Conservation (phyloP, 2,888 invertebrate species). For the Pachliopta kotzebuea region DNA sequence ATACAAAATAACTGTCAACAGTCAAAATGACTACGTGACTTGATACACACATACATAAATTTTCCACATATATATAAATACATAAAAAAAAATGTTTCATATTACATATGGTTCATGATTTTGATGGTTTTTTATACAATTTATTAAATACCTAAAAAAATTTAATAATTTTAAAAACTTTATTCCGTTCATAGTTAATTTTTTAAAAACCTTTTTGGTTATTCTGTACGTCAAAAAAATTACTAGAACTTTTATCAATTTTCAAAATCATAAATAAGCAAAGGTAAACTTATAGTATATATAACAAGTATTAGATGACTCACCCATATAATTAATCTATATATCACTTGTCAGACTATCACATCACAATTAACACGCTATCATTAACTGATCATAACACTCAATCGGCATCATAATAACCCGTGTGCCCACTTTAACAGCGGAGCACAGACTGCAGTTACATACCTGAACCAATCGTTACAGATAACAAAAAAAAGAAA, state of each 20-base stretch:
- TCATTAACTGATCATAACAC: constrained; percentile 22
- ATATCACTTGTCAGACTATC: background rate
- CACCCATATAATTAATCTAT: background rate
- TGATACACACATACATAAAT: background rate
- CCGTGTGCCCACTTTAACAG: constrained; percentile 48
- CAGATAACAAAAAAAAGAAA: constrained; percentile 44
- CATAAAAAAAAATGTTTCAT: too few relatives aligned
- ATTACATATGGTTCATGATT: too few relatives aligned
- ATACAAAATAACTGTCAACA: background rate
- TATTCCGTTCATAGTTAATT: too few relatives aligned
- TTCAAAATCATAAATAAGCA: too few relatives aligned
- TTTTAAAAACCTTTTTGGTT: too few relatives aligned
- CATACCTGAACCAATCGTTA: constrained; percentile 62
- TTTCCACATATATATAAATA: background rate
- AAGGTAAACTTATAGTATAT: too few relatives aligned
- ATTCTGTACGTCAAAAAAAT: too few relatives aligned
- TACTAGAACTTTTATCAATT: too few relatives aligned
- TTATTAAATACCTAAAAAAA: too few relatives aligned
- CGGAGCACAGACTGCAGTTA: constrained; percentile 49
- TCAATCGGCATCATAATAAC: constrained; percentile 34
- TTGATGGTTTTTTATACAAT: too few relatives aligned
- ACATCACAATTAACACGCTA: constrained; percentile 7
- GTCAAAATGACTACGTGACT: constrained; percentile 1
- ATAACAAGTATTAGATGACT: background rate
- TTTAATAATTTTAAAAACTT: too few relatives aligned